Evolutionary conservation across 1,140 invertebrate genomes (phyloP).

Genomic region (Euura lappo): DNA sequence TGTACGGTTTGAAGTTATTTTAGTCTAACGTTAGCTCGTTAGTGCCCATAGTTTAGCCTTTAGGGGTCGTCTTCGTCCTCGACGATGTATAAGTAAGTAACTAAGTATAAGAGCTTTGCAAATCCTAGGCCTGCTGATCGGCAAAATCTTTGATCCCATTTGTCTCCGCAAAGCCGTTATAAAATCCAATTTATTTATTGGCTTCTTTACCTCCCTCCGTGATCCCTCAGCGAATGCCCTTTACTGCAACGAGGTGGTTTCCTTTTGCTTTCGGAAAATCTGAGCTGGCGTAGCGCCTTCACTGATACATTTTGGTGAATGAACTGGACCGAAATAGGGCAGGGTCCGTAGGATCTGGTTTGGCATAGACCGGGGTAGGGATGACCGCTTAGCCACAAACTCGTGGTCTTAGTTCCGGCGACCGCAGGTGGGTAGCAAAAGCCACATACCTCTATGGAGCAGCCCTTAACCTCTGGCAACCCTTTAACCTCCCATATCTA

Average conservation of each 20-base stretch:
- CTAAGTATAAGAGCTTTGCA: neutral
- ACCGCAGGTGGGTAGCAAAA: constrained; percentile 37
- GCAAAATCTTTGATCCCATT: constrained; percentile 58
- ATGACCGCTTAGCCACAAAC: constrained; percentile 40
- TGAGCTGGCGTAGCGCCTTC: no score
- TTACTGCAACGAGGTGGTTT: no score
- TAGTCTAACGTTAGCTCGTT: constrained; percentile 1
- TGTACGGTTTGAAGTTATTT: constrained; percentile 5
- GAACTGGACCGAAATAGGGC: constrained; percentile 9
- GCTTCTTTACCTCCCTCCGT: constrained; percentile 36
- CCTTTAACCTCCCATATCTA: neutral
- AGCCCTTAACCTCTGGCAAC: neutral
- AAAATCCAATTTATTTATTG: constrained; percentile 62
- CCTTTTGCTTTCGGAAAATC: no score
- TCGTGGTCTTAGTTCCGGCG: constrained; percentile 39
- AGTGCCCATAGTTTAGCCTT: neutral
- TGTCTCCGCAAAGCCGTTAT: constrained; percentile 54
- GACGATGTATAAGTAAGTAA: no score
- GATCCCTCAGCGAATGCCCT: no score
- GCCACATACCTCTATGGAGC: constrained; percentile 37
- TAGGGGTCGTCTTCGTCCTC: neutral
- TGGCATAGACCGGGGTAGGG: constrained; percentile 26
- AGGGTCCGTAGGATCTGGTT: neutral
- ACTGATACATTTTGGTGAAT: neutral
- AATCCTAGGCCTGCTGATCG: constrained; percentile 45